These are phyloP conservation scores for Ianthella basta DNA, from an alignment of 37 sponge, comb jelly and placozoan genomes.

Conservation along the genomic window DNA sequence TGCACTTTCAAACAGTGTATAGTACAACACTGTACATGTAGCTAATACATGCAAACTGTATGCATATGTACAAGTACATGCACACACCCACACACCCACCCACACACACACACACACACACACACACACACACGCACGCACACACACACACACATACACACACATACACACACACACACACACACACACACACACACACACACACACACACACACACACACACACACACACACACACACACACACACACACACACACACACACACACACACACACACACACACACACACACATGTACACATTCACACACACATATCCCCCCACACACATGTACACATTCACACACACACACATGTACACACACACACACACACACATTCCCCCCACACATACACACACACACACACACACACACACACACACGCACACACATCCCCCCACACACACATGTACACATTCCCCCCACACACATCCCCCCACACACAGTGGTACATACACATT, in stretches of 20 bases:
- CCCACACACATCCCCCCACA: too few relatives aligned
- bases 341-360: slow-evolving; percentile 19
- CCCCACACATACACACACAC: too few relatives aligned
- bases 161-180: slow-evolving; percentile 22
- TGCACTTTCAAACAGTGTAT: too few relatives aligned
- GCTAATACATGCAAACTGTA: too few relatives aligned
- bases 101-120: too few relatives aligned
- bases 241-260: slow-evolving; percentile 24
- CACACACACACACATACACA: not conserved
- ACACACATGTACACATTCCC: too few relatives aligned
- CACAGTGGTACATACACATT: not conserved
- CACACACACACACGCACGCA: too few relatives aligned
- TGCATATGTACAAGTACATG: not conserved
- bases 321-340: too few relatives aligned
- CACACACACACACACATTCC: not conserved
- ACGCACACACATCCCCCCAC: too few relatives aligned
- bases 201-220: not conserved
- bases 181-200: slow-evolving; percentile 34
- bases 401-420: too few relatives aligned
- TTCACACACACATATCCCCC: not conserved
- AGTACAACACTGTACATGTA: too few relatives aligned
- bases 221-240: slow-evolving; percentile 19
- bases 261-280: not conserved
- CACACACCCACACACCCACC: not conserved
- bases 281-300: not conserved